These are phyloP conservation scores for Drosophila siamana DNA, from an alignment of 2,888 invertebrate species.

Conservation along the genomic window DNA sequence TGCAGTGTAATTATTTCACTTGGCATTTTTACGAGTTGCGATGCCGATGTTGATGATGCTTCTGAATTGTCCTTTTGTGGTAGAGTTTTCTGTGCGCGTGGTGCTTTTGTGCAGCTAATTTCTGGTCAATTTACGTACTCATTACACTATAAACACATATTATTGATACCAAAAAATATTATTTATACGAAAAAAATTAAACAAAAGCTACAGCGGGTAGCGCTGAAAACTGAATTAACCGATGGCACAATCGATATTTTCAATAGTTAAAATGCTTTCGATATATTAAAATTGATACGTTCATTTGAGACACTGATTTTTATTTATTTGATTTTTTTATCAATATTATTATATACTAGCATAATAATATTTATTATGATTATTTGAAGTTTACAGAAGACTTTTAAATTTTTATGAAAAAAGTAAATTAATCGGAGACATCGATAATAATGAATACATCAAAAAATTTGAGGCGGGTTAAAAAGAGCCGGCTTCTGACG, in stretches of 20 bases:
- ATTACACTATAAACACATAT: slow-evolving; percentile 15
- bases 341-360: too few relatives aligned
- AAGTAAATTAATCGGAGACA: slow-evolving; percentile 21
- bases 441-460: slow-evolving; percentile 23
- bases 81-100: slow-evolving; percentile 11
- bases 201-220: slow-evolving; percentile 57
- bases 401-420: background rate
- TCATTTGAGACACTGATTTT: background rate
- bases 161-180: slow-evolving; percentile 18
- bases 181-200: slow-evolving; percentile 54
- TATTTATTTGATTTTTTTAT: too few relatives aligned
- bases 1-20: slow-evolving; percentile 99
- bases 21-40: slow-evolving; percentile 89
- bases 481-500: slow-evolving; percentile 41
- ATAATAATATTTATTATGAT: too few relatives aligned
- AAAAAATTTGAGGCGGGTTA: slow-evolving; percentile 28
- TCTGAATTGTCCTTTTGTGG: background rate
- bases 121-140: slow-evolving; percentile 32
- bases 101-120: background rate
- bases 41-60: slow-evolving; percentile 22
- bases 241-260: slow-evolving; percentile 23
- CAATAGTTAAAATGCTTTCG: background rate
- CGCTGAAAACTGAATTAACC: slow-evolving; percentile 27
- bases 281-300: background rate
- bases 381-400: too few relatives aligned